phyloP scores from a whole-genome alignment of 92 coral and sea anemone genomes.

The Zoanthus gigantus region DNA sequence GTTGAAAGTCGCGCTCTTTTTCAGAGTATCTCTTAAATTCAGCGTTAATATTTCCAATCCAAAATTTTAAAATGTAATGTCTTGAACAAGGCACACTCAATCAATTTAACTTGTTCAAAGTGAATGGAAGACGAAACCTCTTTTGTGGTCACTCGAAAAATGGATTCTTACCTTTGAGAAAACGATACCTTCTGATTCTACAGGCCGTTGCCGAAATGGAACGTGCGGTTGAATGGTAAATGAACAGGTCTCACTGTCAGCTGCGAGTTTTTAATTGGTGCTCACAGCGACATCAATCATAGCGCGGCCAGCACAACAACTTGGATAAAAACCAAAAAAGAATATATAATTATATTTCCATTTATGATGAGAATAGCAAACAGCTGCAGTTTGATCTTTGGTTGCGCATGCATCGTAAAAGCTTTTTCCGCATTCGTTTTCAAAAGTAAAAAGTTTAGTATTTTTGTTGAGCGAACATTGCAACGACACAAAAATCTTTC shows the following conservation, averaged over 20 bases:
- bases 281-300: background rate
- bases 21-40: background rate
- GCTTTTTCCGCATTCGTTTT: background rate
- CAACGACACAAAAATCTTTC: background rate
- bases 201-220: background rate
- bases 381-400: background rate
- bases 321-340: background rate
- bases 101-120: background rate
- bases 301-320: background rate
- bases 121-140: background rate
- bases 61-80: background rate
- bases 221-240: background rate
- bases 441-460: background rate
- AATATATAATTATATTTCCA: background rate
- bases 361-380: background rate
- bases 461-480: background rate
- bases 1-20: background rate
- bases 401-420: background rate
- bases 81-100: background rate
- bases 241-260: background rate
- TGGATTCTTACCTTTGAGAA: slow-evolving; percentile 1
- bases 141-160: slow-evolving; percentile 13
- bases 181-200: background rate
- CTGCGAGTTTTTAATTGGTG: background rate
- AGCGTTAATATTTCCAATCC: background rate